These are phyloP conservation scores for Urosaurus nigricauda DNA, from an alignment of 2,797 vertebrate species.

Conservation along the genomic window DNA sequence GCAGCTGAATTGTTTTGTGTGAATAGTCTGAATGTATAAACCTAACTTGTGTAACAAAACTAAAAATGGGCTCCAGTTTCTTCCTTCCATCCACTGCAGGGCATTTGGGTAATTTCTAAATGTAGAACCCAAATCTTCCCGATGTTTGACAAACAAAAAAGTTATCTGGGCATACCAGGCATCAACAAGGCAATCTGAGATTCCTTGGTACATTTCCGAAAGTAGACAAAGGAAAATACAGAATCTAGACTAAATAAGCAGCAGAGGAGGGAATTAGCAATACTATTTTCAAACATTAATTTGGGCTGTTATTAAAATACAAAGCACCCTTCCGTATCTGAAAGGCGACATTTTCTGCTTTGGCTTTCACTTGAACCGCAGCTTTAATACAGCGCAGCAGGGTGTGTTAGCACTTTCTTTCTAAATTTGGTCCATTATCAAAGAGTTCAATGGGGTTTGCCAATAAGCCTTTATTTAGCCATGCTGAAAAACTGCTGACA, in stretches of 20 bases:
- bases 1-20: neutral
- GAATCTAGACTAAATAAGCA: constrained; percentile 77
- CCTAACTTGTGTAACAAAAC: too few relatives aligned
- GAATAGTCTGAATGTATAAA: neutral
- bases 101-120: constrained; percentile 72
- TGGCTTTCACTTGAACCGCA: constrained; percentile 78
- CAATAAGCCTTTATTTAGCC: constrained; percentile 86
- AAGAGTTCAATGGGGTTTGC: constrained; percentile 82
- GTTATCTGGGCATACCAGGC: constrained; percentile 68
- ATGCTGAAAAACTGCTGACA: constrained; percentile 93
- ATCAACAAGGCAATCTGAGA: too few relatives aligned
- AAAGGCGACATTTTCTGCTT: constrained; percentile 80
- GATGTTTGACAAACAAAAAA: constrained; percentile 63
- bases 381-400: constrained; percentile 81
- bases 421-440: constrained; percentile 87
- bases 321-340: constrained; percentile 80
- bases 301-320: constrained; percentile 81
- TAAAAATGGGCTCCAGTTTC: neutral
- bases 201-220: constrained; percentile 59
- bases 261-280: constrained; percentile 78
- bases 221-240: constrained; percentile 72
- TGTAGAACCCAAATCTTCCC: constrained; percentile 60
- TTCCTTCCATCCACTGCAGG: constrained; percentile 64
- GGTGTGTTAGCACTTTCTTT: constrained; percentile 84
- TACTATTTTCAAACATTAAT: constrained; percentile 87